These are phyloP conservation scores for Nothoprocta perdicaria DNA, from an alignment of 2,113 vertebrate species.

Conservation along the genomic window DNA sequence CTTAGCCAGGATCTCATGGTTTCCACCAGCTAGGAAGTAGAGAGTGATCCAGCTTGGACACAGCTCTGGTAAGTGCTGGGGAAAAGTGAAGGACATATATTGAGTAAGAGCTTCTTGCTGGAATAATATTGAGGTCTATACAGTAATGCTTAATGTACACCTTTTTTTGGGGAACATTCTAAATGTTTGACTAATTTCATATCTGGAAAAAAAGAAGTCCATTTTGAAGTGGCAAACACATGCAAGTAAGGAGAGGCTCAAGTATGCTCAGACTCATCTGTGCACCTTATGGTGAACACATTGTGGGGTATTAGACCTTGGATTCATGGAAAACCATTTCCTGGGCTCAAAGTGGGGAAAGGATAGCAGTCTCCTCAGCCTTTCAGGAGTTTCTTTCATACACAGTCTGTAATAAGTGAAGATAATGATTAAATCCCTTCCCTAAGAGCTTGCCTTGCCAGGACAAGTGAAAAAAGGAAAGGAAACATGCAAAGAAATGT, in stretches of 20 bases:
- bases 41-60: not conserved
- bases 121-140: not conserved
- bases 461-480: constrained; percentile 21
- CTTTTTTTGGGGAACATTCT: not conserved
- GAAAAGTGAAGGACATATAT: rapidly evolving
- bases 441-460: constrained; percentile 27
- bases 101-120: not conserved
- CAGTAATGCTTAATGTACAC: not conserved
- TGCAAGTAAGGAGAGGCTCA: not conserved
- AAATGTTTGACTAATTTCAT: not conserved
- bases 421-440: constrained; percentile 40
- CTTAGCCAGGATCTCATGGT: not conserved
- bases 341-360: constrained; percentile 8
- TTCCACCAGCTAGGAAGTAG: not conserved
- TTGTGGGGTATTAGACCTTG: not conserved
- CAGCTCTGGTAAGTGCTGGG: not conserved
- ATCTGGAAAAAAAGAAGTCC: not conserved
- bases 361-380: not conserved
- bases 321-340: constrained; percentile 1
- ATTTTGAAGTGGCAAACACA: not conserved
- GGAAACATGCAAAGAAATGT: constrained; percentile 45
- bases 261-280: rapidly evolving
- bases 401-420: constrained; percentile 6
- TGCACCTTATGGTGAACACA: not conserved
- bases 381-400: constrained; percentile 18